phyloP scores from a whole-genome alignment of 1,140 invertebrate genomes.

The Papilio dardanus region DNA sequence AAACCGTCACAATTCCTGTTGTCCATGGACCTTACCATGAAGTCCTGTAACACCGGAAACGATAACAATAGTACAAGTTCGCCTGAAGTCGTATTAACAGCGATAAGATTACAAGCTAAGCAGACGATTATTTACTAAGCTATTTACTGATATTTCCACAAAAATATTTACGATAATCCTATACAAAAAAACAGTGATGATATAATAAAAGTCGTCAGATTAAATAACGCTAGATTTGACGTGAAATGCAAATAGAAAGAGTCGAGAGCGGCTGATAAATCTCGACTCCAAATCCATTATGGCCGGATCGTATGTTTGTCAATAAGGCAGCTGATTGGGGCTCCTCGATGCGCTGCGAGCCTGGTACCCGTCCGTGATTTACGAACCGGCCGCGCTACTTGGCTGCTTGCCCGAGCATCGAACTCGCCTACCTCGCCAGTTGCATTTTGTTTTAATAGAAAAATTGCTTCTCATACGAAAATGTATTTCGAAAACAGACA shows the following conservation, averaged over 20 bases:
- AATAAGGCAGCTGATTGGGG: slow-evolving; percentile 78
- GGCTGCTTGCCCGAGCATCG: slow-evolving; percentile 72
- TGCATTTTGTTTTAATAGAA: slow-evolving; percentile 67
- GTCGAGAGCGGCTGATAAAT: slow-evolving; percentile 67
- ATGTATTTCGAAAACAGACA: slow-evolving; percentile 46
- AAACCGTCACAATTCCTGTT: neutral
- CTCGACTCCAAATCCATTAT: slow-evolving; percentile 69
- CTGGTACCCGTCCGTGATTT: slow-evolving; percentile 73
- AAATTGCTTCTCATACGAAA: slow-evolving; percentile 70
- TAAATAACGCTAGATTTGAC: slow-evolving; percentile 55
- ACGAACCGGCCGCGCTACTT: slow-evolving; percentile 71
- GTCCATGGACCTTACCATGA: neutral
- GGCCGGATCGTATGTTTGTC: slow-evolving; percentile 75
- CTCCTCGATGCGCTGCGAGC: slow-evolving; percentile 70
- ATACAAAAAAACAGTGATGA: neutral
- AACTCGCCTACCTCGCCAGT: slow-evolving; percentile 49
- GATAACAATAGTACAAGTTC: neutral
- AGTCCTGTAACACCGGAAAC: neutral
- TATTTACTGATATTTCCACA: neutral
- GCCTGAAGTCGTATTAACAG: neutral
- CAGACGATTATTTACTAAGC: neutral
- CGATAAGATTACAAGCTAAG: slow-evolving; percentile 3
- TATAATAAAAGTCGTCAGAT: neutral
- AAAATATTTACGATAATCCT: neutral
- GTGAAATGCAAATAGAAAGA: slow-evolving; percentile 60